Evolutionary conservation across 1,140 invertebrate genomes (phyloP).

Genomic region (Lutraria rhynchaena): DNA sequence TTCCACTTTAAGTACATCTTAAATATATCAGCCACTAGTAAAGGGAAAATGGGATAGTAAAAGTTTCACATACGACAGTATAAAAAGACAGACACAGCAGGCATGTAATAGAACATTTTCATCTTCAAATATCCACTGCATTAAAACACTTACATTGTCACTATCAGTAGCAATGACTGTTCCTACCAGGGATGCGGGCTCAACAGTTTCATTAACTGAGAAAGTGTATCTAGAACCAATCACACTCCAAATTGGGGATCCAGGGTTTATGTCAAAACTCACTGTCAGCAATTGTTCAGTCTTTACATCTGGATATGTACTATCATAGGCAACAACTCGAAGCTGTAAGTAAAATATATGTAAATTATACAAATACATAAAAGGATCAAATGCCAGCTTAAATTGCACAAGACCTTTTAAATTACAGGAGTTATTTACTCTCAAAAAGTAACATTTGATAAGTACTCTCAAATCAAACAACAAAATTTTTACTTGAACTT

Average conservation of each 20-base stretch:
- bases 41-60: too few relatives aligned
- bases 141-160: constrained; percentile 45
- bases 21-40: too few relatives aligned
- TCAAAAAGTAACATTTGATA: too few relatives aligned
- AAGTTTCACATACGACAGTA: too few relatives aligned
- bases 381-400: not conserved
- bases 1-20: too few relatives aligned
- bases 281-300: constrained; percentile 93
- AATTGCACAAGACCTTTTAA: not conserved
- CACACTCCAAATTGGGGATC: constrained; percentile 89
- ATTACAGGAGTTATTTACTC: too few relatives aligned
- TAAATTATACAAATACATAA: constrained; percentile 1
- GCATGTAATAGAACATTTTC: too few relatives aligned
- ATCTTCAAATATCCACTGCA: not conserved
- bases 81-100: too few relatives aligned
- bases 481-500: too few relatives aligned
- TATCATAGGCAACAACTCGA: constrained; percentile 94
- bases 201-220: constrained; percentile 29
- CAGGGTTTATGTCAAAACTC: constrained; percentile 87
- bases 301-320: constrained; percentile 90
- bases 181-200: not conserved
- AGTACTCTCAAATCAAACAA: too few relatives aligned
- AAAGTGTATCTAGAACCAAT: not conserved
- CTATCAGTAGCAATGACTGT: constrained; percentile 37
- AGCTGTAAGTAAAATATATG: constrained; percentile 72